Base-by-base conservation (phyloP, 2,797 vertebrate species). In the Acipenser oxyrinchus region DNA sequence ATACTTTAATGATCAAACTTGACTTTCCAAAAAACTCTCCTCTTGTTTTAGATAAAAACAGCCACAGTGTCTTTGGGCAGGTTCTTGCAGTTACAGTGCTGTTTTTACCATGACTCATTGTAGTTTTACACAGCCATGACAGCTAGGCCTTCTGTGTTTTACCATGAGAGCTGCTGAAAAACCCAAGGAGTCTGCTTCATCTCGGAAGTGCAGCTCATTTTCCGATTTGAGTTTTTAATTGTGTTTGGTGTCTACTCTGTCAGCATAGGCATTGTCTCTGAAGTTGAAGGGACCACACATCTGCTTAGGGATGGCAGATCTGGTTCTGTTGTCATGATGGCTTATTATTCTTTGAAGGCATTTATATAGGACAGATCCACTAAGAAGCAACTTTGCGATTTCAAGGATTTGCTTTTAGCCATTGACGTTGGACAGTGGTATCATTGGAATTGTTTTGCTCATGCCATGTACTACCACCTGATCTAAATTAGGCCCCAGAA, bases 211-310 rank as follows among this genome's bases (percentile, higher is more conserved):
- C 60, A 15, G 60, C 15, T 37, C 60, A 37, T 37, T 37, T 48
- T 37, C 18, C 10, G 18, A 62, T 62, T 12, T 62, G 7, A 48
- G 60, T 12, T 48, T 62, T 62, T 48, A 62, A 62, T 37, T 62
- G 60, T 48, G 3, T 62, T 62, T 48, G 48, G 60, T 62, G 60
- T 23, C 60, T 15, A 37, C 18, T 10, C 8, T 62, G 8, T 62
- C 60, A 23, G 18, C 18, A 62, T n/a, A 48, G 7, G 12, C 55
- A n/a, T 58, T 58, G 55, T 58, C 55, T 58, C 55, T 58, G 6
- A 58, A n/a, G 10, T 13, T 11, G 55, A 58, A 58, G 60, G 60
- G 60, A 62, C 60, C 60, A 62, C 60, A 62, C 60, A 62, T 48
- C 37, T 37, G 10, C 10, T 62, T 10, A 62, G 60, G 60, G 8